Percentiles rank a stretch among this genome's conserved stretches.
Conservation (phyloP, 1,140 invertebrate genomes). For the Branchinecta lindahli region DNA sequence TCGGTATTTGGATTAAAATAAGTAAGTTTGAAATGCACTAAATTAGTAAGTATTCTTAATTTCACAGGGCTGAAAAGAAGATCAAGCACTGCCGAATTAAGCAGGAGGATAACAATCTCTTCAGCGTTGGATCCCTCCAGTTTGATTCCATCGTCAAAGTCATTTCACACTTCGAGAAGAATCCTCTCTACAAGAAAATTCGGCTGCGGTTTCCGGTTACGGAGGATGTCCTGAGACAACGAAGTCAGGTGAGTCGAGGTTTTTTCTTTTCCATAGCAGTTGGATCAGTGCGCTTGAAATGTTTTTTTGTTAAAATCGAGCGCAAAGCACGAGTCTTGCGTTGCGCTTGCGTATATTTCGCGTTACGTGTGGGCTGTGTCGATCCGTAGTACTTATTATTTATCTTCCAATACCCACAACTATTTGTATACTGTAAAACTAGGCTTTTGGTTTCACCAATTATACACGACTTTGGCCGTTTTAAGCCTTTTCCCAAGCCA, state of each 20-base stretch:
- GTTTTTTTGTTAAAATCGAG: no score
- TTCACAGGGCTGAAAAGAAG: conserved; percentile 52
- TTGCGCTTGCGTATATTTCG: no score
- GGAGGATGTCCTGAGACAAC: conserved; percentile 48
- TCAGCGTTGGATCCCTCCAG: conserved; percentile 70
- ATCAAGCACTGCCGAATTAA: conserved; percentile 92
- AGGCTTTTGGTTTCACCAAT: no score
- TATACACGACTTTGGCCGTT: no score
- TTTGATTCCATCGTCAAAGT: conserved; percentile 90
- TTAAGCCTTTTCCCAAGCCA: no score
- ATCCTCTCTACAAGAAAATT: conserved; percentile 77
- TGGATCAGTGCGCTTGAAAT: neutral
- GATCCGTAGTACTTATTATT: no score
- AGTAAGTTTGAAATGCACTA: no score
- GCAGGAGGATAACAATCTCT: conserved; percentile 64
- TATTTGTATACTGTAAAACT: no score
- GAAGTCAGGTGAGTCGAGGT: conserved; percentile 43
- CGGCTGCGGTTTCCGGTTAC: conserved; percentile 74
- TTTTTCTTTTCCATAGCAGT: conserved; percentile 2
- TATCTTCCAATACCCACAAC: no score
- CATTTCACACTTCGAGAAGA: conserved; percentile 73
- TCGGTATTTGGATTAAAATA: no score
- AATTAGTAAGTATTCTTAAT: neutral
- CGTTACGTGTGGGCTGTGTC: no score
- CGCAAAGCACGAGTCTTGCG: no score